Evolutionary conservation across 30 jellyfish, hydroid and myxozoan species (phyloP), one percentile per base, ranked within the genome.

Genomic region (Morbakka virulenta): DNA sequence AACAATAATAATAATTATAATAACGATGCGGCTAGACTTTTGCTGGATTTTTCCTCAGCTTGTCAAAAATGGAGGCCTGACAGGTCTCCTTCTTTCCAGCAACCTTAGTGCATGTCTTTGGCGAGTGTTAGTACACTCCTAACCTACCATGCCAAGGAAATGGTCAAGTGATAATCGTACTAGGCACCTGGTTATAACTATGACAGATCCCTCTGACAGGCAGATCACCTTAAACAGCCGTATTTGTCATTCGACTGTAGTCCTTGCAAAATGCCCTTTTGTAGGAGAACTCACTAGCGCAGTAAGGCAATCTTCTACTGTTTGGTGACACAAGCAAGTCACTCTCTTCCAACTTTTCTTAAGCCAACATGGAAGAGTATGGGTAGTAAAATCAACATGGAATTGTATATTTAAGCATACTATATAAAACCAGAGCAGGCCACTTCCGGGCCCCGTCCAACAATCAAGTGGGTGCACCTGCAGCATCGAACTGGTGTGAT

Each of bases 401-500:
- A 73, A 49, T 36, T 52, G 30, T 26, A 73, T 73, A 74, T 73
- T 52, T 25, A 29, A 71, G 71, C 83, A 71, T 17, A 71, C 71
- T 12, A 35, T 71, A 71, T 27, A 28, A 71, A 52, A 12, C 41
- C 83, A 35, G 83, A 71, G 83, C 71, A 71, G 83, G 71, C 72
- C 72, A 71, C 83, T 71, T 71, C 83, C 83, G 72, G 83, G 27
- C 83, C 83, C 83, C 51, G 71, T 26, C 72, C 72, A 71, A 12
- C 83, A 71, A 71, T 71, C 83, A 71, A 71, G 83, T 47, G 72
- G 83, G 83, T 27, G 83, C 83, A 71, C 51, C 83, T 47, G 83
- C 83, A 71, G 72, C 73, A 69, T 71, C n/a, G n/a, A n/a, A n/a
- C n/a, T n/a, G n/a, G n/a, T n/a, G n/a, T 71, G 83, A 71, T 71